phyloP scores from a whole-genome alignment of 2,888 invertebrate genomes.

The Lepidocyrtinus sp. region DNA sequence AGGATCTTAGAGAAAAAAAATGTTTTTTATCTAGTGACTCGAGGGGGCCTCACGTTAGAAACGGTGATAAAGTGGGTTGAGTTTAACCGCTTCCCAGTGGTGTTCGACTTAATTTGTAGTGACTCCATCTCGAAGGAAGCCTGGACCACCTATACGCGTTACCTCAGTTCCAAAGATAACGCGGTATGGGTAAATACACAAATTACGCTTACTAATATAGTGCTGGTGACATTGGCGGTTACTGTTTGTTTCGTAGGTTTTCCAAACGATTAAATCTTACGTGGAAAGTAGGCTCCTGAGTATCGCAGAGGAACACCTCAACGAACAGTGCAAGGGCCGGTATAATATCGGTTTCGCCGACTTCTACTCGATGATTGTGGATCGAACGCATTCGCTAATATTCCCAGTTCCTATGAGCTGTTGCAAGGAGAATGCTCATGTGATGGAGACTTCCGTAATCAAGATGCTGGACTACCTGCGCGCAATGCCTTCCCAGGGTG shows the following conservation, averaged over 20 bases:
- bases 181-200: too few species aligned
- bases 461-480: slow-evolving; percentile 50
- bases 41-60: slow-evolving; percentile 56
- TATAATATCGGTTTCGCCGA: slow-evolving; percentile 27
- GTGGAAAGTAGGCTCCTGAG: slow-evolving; percentile 17
- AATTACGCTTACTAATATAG: too few species aligned
- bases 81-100: slow-evolving; percentile 61
- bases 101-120: slow-evolving; percentile 63
- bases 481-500: slow-evolving; percentile 51
- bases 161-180: background rate
- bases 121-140: slow-evolving; percentile 2
- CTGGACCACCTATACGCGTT: slow-evolving; percentile 28
- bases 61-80: slow-evolving; percentile 61
- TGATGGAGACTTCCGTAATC: slow-evolving; percentile 39
- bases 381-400: slow-evolving; percentile 43
- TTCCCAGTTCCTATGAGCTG: slow-evolving; percentile 57
- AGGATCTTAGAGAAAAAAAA: background rate
- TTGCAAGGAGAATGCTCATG: slow-evolving; percentile 37
- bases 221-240: background rate
- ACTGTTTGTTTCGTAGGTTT: background rate
- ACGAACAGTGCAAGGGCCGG: slow-evolving; percentile 2
- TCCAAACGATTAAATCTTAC: slow-evolving; percentile 10
- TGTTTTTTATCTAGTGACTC: slow-evolving; percentile 55
- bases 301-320: background rate
- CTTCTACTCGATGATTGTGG: background rate